phyloP scores from a whole-genome alignment of 2,113 vertebrate genomes.

The Stegostoma tigrinum region DNA sequence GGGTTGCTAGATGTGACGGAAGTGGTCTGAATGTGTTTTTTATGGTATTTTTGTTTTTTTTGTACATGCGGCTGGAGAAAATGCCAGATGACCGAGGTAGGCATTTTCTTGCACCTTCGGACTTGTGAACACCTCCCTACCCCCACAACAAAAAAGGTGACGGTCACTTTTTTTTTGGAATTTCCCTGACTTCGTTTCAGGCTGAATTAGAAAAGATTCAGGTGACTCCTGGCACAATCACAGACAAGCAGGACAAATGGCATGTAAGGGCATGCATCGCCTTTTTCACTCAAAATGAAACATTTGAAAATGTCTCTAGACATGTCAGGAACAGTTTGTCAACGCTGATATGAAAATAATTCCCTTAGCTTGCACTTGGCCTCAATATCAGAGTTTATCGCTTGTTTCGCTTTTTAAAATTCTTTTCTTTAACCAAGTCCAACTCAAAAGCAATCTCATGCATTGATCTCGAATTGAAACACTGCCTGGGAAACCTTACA shows the following conservation, averaged over 20 bases:
- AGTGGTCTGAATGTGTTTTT: no score
- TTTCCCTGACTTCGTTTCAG: no score
- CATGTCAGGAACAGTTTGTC: background rate
- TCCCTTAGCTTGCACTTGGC: slow-evolving; percentile 7
- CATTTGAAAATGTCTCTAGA: background rate
- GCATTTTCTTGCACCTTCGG: no score
- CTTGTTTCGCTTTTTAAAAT: slow-evolving; percentile 28
- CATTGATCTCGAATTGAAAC: slow-evolving; percentile 24
- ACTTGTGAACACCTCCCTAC: no score
- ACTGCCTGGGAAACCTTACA: slow-evolving; percentile 24
- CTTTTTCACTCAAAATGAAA: background rate
- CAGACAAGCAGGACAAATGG: background rate
- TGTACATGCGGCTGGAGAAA: no score
- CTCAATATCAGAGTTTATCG: background rate
- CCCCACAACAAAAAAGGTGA: no score
- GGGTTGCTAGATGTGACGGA: no score
- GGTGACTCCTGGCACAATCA: background rate
- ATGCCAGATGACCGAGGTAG: no score
- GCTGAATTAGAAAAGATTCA: background rate
- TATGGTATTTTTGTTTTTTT: no score
- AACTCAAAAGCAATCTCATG: background rate
- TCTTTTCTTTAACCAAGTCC: slow-evolving; percentile 12
- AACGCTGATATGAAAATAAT: background rate
- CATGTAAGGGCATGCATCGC: background rate
- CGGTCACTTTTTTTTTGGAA: no score